Conservation (phyloP, 1,140 invertebrate genomes). For the Drosophila varians region DNA sequence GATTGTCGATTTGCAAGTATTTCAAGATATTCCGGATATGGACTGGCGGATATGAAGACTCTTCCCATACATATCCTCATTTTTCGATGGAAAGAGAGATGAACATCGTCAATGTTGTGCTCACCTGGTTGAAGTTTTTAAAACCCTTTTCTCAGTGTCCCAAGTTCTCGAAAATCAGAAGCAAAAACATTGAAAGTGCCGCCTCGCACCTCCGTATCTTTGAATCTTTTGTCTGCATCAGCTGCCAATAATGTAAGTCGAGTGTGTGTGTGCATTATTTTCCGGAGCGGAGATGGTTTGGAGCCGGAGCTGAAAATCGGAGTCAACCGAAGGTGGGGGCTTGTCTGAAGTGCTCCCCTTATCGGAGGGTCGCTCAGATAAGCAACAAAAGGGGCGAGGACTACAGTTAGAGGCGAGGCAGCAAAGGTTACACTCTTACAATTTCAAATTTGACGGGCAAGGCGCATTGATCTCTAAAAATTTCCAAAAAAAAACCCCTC, state of each 20-base stretch:
- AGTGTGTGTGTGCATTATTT: background rate
- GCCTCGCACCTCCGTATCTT: background rate
- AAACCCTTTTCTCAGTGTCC: background rate
- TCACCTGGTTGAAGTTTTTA: background rate
- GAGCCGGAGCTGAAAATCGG: background rate
- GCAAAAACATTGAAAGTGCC: background rate
- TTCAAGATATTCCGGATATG: too few relatives aligned
- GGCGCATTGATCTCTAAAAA: background rate
- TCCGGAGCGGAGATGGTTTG: background rate
- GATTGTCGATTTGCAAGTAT: too few relatives aligned
- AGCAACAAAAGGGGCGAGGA: background rate
- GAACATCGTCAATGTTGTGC: too few relatives aligned
- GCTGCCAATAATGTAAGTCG: conserved; percentile 21
- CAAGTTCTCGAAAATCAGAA: background rate
- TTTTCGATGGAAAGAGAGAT: too few relatives aligned
- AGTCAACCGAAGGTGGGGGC: conserved; percentile 7
- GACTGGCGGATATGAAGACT: too few relatives aligned
- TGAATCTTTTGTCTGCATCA: conserved; percentile 36
- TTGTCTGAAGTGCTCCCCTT: conserved; percentile 32
- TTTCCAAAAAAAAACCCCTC: conserved; percentile 19
- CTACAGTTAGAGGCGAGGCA: background rate
- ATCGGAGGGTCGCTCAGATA: conserved; percentile 18
- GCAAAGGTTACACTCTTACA: background rate
- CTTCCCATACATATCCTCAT: too few relatives aligned
- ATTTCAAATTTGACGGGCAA: background rate